phyloP scores from a whole-genome alignment of 2,113 vertebrate genomes.

The Semicossyphus pulcher region DNA sequence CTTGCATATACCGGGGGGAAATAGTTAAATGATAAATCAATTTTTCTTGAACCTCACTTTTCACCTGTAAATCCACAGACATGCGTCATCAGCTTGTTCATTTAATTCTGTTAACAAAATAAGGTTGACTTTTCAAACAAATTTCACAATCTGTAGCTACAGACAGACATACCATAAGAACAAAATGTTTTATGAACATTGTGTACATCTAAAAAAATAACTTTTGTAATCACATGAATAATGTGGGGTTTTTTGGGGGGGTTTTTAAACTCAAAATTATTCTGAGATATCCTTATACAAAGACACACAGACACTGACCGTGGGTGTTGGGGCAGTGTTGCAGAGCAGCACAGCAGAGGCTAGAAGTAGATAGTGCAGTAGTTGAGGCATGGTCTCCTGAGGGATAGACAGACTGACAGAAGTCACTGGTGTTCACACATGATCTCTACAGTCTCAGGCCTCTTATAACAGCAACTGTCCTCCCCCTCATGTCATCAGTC shows the following conservation, averaged over 20 bases:
- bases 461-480: slow-evolving; percentile 8
- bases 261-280: too few species aligned
- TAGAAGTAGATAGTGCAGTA: slow-evolving; percentile 15
- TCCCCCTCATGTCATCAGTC: not conserved
- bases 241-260: too few species aligned
- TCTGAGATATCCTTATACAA: too few species aligned
- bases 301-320: slow-evolving; percentile 46
- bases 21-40: not conserved
- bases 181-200: too few species aligned
- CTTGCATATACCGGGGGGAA: too few species aligned
- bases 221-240: too few species aligned
- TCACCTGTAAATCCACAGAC: too few species aligned
- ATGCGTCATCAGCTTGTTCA: not conserved
- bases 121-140: not conserved
- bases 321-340: slow-evolving; percentile 13
- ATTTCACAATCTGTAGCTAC: not conserved
- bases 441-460: not conserved
- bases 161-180: too few species aligned
- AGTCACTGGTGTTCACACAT: not conserved
- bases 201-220: too few species aligned
- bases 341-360: slow-evolving; percentile 31
- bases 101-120: not conserved
- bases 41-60: not conserved
- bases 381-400: slow-evolving; percentile 18
- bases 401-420: not conserved